Conservation (phyloP, 2,113 vertebrate species). For the Cromileptes altivelis region DNA sequence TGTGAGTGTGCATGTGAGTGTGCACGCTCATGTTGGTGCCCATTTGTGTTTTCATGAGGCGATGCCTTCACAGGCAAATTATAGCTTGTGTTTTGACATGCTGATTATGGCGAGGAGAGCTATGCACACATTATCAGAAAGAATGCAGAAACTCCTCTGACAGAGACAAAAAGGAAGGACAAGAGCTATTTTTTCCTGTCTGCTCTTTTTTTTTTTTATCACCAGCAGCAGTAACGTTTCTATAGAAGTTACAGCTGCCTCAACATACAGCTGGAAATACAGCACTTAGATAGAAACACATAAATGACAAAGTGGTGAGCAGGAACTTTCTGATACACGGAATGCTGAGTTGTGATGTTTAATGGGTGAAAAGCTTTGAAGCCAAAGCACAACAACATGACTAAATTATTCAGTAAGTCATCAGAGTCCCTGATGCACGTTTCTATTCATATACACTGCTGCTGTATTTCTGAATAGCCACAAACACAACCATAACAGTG, state of each 20-base stretch:
- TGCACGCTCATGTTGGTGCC: not conserved
- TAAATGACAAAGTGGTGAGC: not conserved
- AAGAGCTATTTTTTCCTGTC: slow-evolving; percentile 34
- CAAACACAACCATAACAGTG: not conserved
- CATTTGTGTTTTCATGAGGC: slow-evolving; percentile 41
- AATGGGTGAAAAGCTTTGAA: not conserved
- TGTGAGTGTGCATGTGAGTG: slow-evolving; percentile 1
- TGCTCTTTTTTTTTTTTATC: slow-evolving; percentile 33
- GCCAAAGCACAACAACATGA: not conserved
- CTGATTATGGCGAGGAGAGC: slow-evolving; percentile 60
- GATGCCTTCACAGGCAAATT: slow-evolving; percentile 65
- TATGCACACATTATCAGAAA: slow-evolving; percentile 62
- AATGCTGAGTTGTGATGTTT: not conserved
- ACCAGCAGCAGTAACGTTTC: not conserved
- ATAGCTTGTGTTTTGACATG: slow-evolving; percentile 64
- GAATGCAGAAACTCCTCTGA: slow-evolving; percentile 64
- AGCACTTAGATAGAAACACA: not conserved
- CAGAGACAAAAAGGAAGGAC: slow-evolving; percentile 35
- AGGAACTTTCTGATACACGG: not conserved
- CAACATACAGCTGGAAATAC: not conserved
- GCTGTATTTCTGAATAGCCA: not conserved
- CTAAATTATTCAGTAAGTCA: slow-evolving; percentile 30
- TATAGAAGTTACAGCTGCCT: not conserved
- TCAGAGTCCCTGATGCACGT: not conserved
- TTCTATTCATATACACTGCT: slow-evolving; percentile 7